Evolutionary conservation across 2,888 invertebrate genomes (phyloP), one percentile per base, ranked within the genome.

Genomic region (Dasysyrphus albostriatus): DNA sequence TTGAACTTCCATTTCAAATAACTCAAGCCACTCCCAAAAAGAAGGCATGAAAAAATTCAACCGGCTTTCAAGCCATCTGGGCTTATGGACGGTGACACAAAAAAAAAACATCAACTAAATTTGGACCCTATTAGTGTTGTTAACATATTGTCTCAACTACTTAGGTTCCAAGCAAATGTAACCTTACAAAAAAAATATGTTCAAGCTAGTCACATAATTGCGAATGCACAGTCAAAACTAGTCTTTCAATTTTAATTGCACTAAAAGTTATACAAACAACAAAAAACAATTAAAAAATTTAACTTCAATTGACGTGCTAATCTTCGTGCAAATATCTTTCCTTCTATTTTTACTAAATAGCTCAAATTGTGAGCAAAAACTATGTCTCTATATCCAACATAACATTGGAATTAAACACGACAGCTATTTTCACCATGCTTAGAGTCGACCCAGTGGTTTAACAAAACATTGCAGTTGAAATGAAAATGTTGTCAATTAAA

Each of bases 351-450:
- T 61, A 14, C 67, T 37, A 29, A 51, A 61, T 29, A 37, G 29
- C 37, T 63, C 29, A 39, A 54, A 65, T 42, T 56, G 75, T 44
- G 14, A 76, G 56, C 56, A 76, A 76, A 76, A 76, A 76, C 51
- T 47, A 65, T 75, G 65, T 75, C 65, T 74, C 34, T 5, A 8
- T 29, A 74, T 65, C 14, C 19, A 49, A 70, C 54, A 54, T 49
- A 69, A 74, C 78, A 80, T 84, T 63, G 84, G 76, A 72, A 76
- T 76, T 72, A 59, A 80, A 84, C 84, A 84, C 65, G 84, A 76
- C 80, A 76, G 76, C 67, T 44, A 56, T 80, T 80, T 80, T 72
- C 76, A 51, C 76, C 84, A 76, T 84, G 72, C 51, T 59, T 1
- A 6, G 47, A 0, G 14, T 24, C 24, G 5, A 44, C 6, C 6